Evolutionary conservation across 2,113 vertebrate genomes (phyloP).

Genomic region (Diglossa brunneiventris): DNA sequence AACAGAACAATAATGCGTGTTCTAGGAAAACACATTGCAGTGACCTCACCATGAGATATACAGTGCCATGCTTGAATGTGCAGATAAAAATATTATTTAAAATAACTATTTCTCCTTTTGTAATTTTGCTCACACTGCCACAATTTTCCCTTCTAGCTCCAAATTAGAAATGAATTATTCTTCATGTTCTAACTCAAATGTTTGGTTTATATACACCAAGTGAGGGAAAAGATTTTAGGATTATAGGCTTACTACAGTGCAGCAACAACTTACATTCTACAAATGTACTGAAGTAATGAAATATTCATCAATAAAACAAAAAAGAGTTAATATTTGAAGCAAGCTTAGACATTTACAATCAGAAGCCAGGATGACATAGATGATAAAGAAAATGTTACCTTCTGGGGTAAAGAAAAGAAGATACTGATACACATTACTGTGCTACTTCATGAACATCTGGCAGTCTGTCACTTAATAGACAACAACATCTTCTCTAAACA

Average conservation of each 20-base stretch:
- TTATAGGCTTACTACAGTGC: background rate
- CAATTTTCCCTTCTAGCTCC: background rate
- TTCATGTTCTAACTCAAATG: background rate
- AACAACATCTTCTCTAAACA: slow-evolving; percentile 80
- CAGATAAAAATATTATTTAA: background rate
- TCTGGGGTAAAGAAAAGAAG: slow-evolving; percentile 53
- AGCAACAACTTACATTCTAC: slow-evolving; percentile 6
- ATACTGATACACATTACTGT: slow-evolving; percentile 66
- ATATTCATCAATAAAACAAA: slow-evolving; percentile 70
- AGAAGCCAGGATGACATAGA: slow-evolving; percentile 58
- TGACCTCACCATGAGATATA: background rate
- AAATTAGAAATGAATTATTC: background rate
- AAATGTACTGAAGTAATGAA: slow-evolving; percentile 44
- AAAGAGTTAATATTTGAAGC: slow-evolving; percentile 62
- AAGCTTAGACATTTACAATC: slow-evolving; percentile 49
- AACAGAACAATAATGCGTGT: background rate
- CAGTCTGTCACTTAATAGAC: slow-evolving; percentile 79
- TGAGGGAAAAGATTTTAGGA: slow-evolving; percentile 16
- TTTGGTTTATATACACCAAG: background rate
- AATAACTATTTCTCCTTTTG: slow-evolving; percentile 3
- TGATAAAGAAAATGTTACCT: slow-evolving; percentile 52
- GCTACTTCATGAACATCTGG: slow-evolving; percentile 79
- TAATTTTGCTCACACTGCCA: background rate
- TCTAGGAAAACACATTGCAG: background rate
- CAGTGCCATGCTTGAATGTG: background rate